Conservation (phyloP, 1,140 invertebrate genomes). For the Bradynema listronoti region DNA sequence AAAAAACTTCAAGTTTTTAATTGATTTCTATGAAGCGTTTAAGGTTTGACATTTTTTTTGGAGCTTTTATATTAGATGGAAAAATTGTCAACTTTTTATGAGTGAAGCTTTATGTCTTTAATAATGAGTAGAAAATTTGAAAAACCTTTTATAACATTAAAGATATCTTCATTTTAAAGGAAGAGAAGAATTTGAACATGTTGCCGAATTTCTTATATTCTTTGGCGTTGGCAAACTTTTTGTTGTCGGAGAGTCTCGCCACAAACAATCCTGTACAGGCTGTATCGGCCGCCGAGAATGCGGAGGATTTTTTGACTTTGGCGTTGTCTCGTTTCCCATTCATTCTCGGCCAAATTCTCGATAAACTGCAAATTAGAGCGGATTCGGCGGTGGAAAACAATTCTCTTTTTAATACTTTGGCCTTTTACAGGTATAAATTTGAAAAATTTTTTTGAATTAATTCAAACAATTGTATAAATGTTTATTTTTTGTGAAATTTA, state of each 20-base stretch:
- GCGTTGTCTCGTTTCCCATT: slow-evolving; percentile 36
- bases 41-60: slow-evolving; percentile 24
- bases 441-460: slow-evolving; percentile 13
- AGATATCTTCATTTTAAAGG: slow-evolving; percentile 26
- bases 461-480: no score
- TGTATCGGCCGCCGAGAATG: slow-evolving; percentile 15
- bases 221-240: slow-evolving; percentile 32
- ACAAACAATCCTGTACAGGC: slow-evolving; percentile 7
- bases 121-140: neutral
- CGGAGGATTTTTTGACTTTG: slow-evolving; percentile 12
- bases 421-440: slow-evolving; percentile 17
- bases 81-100: neutral
- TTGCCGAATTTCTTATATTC: slow-evolving; percentile 41
- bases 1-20: slow-evolving; percentile 24
- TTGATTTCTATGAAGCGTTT: slow-evolving; percentile 29
- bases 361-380: slow-evolving; percentile 18
- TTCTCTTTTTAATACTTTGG: slow-evolving; percentile 15
- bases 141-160: neutral
- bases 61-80: neutral
- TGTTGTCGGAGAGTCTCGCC: slow-evolving; percentile 21
- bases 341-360: slow-evolving; percentile 29
- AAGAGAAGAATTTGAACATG: slow-evolving; percentile 35
- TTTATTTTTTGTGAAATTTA: neutral
- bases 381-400: slow-evolving; percentile 20
- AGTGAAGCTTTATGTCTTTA: neutral